Evolutionary conservation across 2,888 invertebrate genomes (phyloP).

Genomic region (Polymixis flavicincta): DNA sequence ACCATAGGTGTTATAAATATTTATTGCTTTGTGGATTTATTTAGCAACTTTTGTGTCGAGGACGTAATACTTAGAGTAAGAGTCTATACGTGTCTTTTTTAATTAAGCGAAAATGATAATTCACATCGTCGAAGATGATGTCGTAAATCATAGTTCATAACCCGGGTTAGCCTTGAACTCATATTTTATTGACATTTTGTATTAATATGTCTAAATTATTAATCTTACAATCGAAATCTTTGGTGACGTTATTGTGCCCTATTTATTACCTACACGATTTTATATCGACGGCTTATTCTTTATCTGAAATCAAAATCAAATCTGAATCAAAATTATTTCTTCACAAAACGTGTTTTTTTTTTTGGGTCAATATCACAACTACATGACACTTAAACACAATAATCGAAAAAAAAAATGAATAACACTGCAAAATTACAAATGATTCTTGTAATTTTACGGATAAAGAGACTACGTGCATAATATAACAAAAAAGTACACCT

Average conservation of each 20-base stretch:
- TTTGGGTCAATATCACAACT: constrained; percentile 17
- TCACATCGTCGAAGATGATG: constrained; percentile 3
- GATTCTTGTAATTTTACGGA: neutral
- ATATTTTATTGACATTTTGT: constrained; percentile 31
- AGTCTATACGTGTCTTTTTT: constrained; percentile 11
- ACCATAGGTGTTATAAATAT: constrained; percentile 32
- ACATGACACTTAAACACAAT: neutral
- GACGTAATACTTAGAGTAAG: neutral
- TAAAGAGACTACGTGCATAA: constrained; percentile 23
- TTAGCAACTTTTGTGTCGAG: constrained; percentile 23
- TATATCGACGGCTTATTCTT: neutral
- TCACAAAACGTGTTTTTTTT: neutral
- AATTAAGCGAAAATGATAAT: constrained; percentile 24
- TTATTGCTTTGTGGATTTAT: constrained; percentile 36
- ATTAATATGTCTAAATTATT: neutral
- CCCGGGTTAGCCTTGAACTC: constrained; percentile 34
- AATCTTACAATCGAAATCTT: neutral
- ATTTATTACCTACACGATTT: neutral
- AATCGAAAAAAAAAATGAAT: neutral
- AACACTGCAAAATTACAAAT: neutral
- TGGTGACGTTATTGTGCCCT: neutral
- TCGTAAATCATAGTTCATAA: constrained; percentile 32
- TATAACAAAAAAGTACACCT: neutral
- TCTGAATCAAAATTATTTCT: neutral
- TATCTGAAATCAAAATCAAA: too few relatives aligned